These are phyloP conservation scores for Rhegmatorhina hoffmannsi DNA, from an alignment of 2,113 vertebrate genomes.

Conservation along the genomic window DNA sequence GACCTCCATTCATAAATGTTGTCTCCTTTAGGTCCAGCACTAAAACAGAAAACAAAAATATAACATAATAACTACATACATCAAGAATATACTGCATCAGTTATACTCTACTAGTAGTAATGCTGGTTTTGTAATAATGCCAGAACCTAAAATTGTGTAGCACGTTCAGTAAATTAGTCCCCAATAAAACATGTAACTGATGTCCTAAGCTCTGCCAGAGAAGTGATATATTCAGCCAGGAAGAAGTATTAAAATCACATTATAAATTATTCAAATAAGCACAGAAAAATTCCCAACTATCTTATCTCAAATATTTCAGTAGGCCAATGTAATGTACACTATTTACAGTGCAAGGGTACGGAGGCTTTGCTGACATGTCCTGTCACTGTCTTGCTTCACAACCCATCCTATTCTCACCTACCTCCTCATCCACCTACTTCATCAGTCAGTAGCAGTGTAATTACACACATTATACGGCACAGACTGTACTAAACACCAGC, in stretches of 20 bases:
- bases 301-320: slow-evolving; percentile 18
- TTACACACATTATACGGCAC: not conserved
- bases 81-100: slow-evolving; percentile 13
- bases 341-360: not conserved
- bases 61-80: slow-evolving; percentile 47
- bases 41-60: slow-evolving; percentile 78
- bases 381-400: slow-evolving; percentile 20
- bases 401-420: not conserved
- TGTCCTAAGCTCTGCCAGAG: not conserved
- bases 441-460: not conserved
- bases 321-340: slow-evolving; percentile 5
- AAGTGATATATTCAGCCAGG: not conserved
- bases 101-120: not conserved
- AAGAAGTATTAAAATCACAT: slow-evolving; percentile 27
- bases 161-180: not conserved
- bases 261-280: slow-evolving; percentile 50
- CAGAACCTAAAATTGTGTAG: not conserved
- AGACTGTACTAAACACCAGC: not conserved
- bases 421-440: not conserved
- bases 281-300: not conserved
- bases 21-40: slow-evolving; percentile 98
- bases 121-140: not conserved
- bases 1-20: slow-evolving; percentile 99
- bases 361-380: not conserved
- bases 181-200: not conserved